Percentiles rank a stretch among this genome's conserved stretches.
phyloP scores from a whole-genome alignment of 2,797 vertebrate species.

The Chiroxiphia lanceolata region DNA sequence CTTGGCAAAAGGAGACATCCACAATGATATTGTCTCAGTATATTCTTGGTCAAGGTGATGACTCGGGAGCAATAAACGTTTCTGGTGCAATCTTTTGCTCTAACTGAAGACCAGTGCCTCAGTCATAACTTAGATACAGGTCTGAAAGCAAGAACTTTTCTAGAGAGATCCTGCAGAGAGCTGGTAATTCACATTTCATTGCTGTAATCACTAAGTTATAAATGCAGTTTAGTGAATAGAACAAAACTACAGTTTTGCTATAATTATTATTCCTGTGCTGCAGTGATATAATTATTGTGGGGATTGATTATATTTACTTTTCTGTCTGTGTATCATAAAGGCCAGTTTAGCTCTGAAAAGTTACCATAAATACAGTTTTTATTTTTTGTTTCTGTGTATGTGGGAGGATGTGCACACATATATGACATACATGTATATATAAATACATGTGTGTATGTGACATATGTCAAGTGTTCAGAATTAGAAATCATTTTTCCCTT shows the following conservation, averaged over 20 bases:
- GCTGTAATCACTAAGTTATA: background rate
- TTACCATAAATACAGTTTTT: background rate
- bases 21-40: background rate
- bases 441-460: background rate
- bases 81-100: background rate
- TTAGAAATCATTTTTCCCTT: background rate
- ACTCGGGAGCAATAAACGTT: background rate
- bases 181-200: background rate
- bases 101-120: background rate
- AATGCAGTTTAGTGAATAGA: background rate
- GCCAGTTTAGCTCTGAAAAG: background rate
- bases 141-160: background rate
- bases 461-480: background rate
- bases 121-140: background rate
- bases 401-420: background rate
- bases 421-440: background rate
- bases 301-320: background rate
- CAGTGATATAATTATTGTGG: background rate
- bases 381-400: background rate
- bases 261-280: background rate
- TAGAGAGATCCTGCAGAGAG: background rate
- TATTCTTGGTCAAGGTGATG: background rate
- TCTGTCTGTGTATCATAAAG: background rate
- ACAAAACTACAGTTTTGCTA: background rate
- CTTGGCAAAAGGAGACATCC: background rate